Base-by-base conservation (phyloP, 2,888 invertebrate species). In the Cybosia mesomella region DNA sequence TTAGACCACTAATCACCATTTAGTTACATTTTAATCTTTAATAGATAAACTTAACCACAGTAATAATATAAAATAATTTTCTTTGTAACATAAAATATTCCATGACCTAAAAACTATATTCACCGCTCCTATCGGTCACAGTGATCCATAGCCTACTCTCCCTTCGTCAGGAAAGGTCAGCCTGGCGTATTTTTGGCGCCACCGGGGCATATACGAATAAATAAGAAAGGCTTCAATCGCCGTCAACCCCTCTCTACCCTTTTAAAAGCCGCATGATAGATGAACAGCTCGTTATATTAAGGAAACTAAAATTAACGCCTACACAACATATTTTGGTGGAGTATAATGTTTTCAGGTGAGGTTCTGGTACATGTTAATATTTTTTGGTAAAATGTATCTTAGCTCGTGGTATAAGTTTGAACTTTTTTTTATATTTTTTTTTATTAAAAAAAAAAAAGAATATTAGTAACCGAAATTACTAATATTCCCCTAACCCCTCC, bases 211-310 rank as follows among this genome's bases (percentile, higher is more conserved):
- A 83, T 81, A 86, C 90, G 87, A 90, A 90, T 89, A 91, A 91
- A 91, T 91, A 92, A 90, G 90, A 90, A 92, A 92, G 87, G 88
- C 91, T 89, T 91, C 91, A 87, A 90, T 89, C 89, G 87, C 86
- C 88, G 89, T 89, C 91, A 89, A 87, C 89, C 90, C 92, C 83
- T 83, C 83, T 87, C 88, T 88, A 92, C 93, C 94, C 94, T 92
- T 94, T 90, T 90, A 89, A 88, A 89, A 88, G 84, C 85, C 87
- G 84, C 87, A 92, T 94, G 93, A 94, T 93, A 92, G 92, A 94
- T 94, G 92, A 86, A 87, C 83, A 83, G 77, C 75, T 84, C 85
- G 86, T 85, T 86, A 85, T 83, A 85, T 83, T 77, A 81, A 82
- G 78, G 82, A 73, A 80, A 83, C 82, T 82, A 80, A 84, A 88